A percentile compares a stretch with the other conserved stretches of the same genome.
Conservation (phyloP, 2,113 vertebrate genomes). For the Tichodroma muraria region DNA sequence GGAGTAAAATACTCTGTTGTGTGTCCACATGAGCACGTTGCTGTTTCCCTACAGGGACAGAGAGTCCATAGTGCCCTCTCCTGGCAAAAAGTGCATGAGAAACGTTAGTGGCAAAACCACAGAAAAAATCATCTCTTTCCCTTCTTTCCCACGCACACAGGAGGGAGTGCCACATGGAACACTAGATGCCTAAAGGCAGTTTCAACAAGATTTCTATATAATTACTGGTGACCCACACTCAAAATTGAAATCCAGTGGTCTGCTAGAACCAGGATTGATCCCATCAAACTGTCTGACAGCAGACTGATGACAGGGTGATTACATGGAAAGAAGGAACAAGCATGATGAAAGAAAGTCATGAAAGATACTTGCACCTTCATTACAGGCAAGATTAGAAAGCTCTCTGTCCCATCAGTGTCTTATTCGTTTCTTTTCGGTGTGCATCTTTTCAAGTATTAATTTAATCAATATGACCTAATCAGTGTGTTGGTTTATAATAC, state of each 20-base stretch:
- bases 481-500: neutral
- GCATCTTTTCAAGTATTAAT: neutral
- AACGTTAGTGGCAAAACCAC: neutral
- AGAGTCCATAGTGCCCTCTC: slow-evolving; percentile 22
- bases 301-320: neutral
- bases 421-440: neutral
- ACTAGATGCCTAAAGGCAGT: neutral
- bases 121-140: neutral
- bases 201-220: neutral
- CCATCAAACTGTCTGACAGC: neutral
- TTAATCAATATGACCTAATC: neutral
- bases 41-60: neutral
- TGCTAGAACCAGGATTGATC: neutral
- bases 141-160: neutral
- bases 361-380: neutral
- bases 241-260: neutral
- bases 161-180: neutral
- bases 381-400: neutral
- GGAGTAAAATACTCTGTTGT: neutral
- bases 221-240: neutral
- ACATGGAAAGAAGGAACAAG: neutral
- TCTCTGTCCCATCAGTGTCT: neutral
- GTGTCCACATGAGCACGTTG: neutral
- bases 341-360: neutral
- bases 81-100: neutral